These are phyloP conservation scores for Clarias laeviceps DNA, from an alignment of 2,797 vertebrate species.

Conservation along the genomic window DNA sequence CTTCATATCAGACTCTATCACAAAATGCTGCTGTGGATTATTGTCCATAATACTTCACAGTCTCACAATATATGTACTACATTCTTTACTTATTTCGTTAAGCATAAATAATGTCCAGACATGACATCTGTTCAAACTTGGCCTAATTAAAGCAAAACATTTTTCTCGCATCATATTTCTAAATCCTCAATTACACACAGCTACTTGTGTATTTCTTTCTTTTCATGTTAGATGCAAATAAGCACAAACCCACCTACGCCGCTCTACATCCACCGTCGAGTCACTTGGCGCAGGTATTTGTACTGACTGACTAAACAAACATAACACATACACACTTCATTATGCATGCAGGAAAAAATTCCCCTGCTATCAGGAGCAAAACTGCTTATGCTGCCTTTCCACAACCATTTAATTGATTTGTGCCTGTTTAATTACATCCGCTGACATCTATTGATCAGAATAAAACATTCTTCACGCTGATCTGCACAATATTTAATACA, in stretches of 20 bases:
- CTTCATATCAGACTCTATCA: background rate
- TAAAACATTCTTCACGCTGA: slow-evolving; percentile 14
- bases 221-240: background rate
- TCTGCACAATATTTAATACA: slow-evolving; percentile 22
- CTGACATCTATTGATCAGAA: slow-evolving; percentile 27
- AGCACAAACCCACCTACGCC: background rate
- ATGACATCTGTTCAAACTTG: no score
- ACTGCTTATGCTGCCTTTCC: slow-evolving; percentile 15
- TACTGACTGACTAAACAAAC: slow-evolving; percentile 36
- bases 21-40: background rate
- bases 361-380: slow-evolving; percentile 29
- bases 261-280: no score
- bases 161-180: background rate
- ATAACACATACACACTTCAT: background rate
- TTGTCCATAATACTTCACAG: background rate
- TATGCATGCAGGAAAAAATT: slow-evolving; percentile 33
- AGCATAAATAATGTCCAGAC: background rate
- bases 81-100: background rate
- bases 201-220: background rate
- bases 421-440: slow-evolving; percentile 41
- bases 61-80: background rate
- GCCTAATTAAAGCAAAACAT: background rate
- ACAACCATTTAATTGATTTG: slow-evolving; percentile 40
- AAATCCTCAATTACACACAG: background rate
- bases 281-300: slow-evolving; percentile 6